Conservation (phyloP, 1,140 invertebrate genomes). For the Lucilia sericata region DNA sequence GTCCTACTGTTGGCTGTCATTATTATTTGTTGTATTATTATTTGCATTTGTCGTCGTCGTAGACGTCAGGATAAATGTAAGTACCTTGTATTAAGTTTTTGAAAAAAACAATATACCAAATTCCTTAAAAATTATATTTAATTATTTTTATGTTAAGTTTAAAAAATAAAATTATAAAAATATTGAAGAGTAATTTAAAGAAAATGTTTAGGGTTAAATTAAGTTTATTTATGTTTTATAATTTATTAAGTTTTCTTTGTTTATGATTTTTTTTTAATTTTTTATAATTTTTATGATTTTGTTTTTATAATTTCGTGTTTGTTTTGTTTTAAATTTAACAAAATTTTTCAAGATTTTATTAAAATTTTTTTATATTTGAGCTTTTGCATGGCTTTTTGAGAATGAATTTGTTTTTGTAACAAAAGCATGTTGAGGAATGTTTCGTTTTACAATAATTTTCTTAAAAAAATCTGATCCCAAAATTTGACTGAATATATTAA, state of each 20-base stretch:
- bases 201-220: neutral
- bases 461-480: too few species aligned
- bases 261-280: conserved; percentile 8
- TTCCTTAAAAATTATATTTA: neutral
- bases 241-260: neutral
- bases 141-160: neutral
- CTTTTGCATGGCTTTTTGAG: conserved; percentile 11
- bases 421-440: neutral
- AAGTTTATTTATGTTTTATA: conserved; percentile 5
- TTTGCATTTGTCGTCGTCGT: conserved; percentile 83
- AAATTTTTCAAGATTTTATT: neutral
- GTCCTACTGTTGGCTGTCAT: conserved; percentile 81
- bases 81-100: conserved; percentile 66
- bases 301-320: neutral
- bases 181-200: neutral
- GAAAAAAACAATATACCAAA: conserved; percentile 16
- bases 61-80: conserved; percentile 88
- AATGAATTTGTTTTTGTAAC: neutral
- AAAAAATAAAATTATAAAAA: neutral
- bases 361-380: neutral
- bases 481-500: too few species aligned
- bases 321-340: neutral
- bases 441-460: too few species aligned
- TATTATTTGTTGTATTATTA: conserved; percentile 85
- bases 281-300: conserved; percentile 32